Evolutionary conservation across 2,113 vertebrate species (phyloP), one percentile per base, ranked within the genome.

Genomic region (Mus pahari): DNA sequence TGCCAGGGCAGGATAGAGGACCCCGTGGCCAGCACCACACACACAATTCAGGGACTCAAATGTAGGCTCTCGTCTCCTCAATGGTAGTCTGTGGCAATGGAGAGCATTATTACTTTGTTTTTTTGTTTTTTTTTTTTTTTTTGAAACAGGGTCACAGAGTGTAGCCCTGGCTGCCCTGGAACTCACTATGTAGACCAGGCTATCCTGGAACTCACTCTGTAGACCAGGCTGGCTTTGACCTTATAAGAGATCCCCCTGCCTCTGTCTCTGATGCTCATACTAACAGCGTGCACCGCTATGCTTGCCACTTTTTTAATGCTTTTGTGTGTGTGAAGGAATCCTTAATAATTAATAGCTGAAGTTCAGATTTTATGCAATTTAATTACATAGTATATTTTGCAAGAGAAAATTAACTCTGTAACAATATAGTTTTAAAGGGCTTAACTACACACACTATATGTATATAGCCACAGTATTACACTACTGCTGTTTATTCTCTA

Each of bases 281-380:
- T 42, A 83, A 16, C 5, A 0, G 58, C 14, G 13, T 84, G 24
- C 0, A 7, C n/a, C 39, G 42, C 81, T 62, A 45, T 31, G 24
- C n/a, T 12, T 42, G 14, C 14, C 17, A 14, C 24, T 64, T 42
- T 83, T 60, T 39, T 16, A 26, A 42, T 13, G 19, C 79, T 58
- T 81, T 81, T 53, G 22, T 78, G 45, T 78, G n/a, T 81, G n/a
- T 81, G 5, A 13, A 45, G 39, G n/a, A 26, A 58, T 73, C 53
- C 50, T 93, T 94, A 93, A 96, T 82, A 36, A 96, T 31, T 86
- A 92, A 93, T 14, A 89, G 42, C 3, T 86, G 24, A 64, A 77
- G 92, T 97, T 96, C 39, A 90, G n/a, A 96, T n/a, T 48, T 79
- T 68, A 92, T 12, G 17, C 33, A 88, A 73, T 68, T 73, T 92